Evolutionary conservation across 2,113 vertebrate genomes (phyloP).

Genomic region (Cardinalis cardinalis): DNA sequence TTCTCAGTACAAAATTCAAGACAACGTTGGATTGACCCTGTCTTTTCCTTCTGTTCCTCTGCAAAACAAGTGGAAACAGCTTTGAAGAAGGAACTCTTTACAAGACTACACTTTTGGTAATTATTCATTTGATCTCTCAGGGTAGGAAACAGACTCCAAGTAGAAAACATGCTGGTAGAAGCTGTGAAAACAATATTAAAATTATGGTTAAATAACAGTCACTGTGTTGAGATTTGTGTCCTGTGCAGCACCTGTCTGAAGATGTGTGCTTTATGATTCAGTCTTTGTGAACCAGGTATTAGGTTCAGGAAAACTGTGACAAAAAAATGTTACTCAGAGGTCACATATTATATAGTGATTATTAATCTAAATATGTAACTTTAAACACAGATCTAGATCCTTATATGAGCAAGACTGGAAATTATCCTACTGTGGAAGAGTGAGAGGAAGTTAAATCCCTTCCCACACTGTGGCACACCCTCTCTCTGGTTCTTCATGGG

Average conservation of each 20-base stretch:
- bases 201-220: neutral
- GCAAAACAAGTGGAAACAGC: neutral
- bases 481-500: neutral
- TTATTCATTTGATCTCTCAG: conserved; percentile 4
- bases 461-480: neutral
- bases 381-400: neutral
- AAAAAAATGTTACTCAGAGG: neutral
- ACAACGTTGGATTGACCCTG: neutral
- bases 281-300: neutral
- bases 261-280: neutral
- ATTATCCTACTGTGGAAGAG: neutral
- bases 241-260: neutral
- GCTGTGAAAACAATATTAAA: neutral
- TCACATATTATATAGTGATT: neutral
- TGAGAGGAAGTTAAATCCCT: neutral
- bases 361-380: neutral
- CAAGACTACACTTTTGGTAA: neutral
- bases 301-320: neutral
- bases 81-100: neutral
- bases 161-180: neutral
- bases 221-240: neutral
- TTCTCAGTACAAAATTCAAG: neutral
- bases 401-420: neutral
- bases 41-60: neutral
- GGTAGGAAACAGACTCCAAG: neutral